phyloP scores from a whole-genome alignment of 1,140 invertebrate species.

The Stegodyphus mimosarum region DNA sequence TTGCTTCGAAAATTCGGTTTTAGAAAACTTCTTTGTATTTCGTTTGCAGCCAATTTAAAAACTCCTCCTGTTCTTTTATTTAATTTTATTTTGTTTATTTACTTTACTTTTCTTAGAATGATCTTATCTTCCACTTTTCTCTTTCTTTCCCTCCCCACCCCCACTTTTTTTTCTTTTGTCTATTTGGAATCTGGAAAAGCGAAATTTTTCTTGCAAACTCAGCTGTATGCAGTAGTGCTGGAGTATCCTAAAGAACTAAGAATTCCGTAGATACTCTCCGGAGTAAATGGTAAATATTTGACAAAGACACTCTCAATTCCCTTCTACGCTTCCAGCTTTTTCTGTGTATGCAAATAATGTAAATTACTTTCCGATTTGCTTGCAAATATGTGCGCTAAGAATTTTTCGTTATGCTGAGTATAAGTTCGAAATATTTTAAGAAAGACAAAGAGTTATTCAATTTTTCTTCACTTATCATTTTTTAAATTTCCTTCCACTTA shows the following conservation, averaged over 20 bases:
- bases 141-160: not conserved
- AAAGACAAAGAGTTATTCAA: no score
- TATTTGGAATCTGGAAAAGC: not conserved
- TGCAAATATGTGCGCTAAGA: constrained; percentile 12
- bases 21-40: constrained; percentile 14
- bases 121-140: constrained; percentile 7
- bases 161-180: not conserved
- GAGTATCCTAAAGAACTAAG: no score
- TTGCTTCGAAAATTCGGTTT: not conserved
- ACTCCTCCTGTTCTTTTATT: constrained; percentile 22
- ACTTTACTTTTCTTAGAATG: not conserved
- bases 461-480: no score
- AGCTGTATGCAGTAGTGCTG: no score
- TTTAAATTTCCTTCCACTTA: no score
- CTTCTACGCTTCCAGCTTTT: not conserved
- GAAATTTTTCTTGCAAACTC: no score
- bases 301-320: not conserved
- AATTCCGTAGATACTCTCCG: not conserved
- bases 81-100: no score
- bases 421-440: no score
- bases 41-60: constrained; percentile 44
- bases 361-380: constrained; percentile 35
- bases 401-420: no score
- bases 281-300: constrained; percentile 20
- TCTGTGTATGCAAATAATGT: constrained; percentile 18